phyloP scores from a whole-genome alignment of 2,888 invertebrate species.

The Sympetrum striolatum region DNA sequence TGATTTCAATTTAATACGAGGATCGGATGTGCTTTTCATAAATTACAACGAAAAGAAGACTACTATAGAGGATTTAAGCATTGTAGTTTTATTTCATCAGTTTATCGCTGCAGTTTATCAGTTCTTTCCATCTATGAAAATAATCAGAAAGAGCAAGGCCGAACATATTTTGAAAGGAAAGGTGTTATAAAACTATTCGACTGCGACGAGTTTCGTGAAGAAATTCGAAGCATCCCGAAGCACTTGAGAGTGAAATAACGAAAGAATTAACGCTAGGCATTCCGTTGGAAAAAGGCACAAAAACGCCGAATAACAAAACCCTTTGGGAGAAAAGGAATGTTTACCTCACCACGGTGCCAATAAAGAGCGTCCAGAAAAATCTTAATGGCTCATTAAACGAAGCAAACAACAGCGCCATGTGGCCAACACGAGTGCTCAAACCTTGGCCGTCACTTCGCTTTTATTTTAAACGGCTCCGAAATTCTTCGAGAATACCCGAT shows the following conservation, averaged over 20 bases:
- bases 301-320: neutral
- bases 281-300: neutral
- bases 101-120: too few relatives aligned
- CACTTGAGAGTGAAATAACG: neutral
- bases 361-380: neutral
- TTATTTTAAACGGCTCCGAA: neutral
- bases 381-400: slow-evolving; percentile 10
- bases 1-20: too few relatives aligned
- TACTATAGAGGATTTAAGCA: too few relatives aligned
- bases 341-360: neutral
- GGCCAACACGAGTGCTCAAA: neutral
- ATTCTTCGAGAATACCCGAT: neutral
- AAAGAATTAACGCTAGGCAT: neutral
- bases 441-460: neutral
- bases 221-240: neutral
- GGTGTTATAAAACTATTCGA: too few relatives aligned
- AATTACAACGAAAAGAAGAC: too few relatives aligned
- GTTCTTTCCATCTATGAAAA: too few relatives aligned
- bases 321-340: neutral
- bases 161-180: too few relatives aligned
- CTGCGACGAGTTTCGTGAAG: neutral
- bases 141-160: too few relatives aligned
- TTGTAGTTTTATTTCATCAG: too few relatives aligned
- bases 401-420: neutral
- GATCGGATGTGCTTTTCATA: too few relatives aligned